Evolutionary conservation across 1,140 invertebrate genomes (phyloP).

Genomic region (Zaprionus africanus): DNA sequence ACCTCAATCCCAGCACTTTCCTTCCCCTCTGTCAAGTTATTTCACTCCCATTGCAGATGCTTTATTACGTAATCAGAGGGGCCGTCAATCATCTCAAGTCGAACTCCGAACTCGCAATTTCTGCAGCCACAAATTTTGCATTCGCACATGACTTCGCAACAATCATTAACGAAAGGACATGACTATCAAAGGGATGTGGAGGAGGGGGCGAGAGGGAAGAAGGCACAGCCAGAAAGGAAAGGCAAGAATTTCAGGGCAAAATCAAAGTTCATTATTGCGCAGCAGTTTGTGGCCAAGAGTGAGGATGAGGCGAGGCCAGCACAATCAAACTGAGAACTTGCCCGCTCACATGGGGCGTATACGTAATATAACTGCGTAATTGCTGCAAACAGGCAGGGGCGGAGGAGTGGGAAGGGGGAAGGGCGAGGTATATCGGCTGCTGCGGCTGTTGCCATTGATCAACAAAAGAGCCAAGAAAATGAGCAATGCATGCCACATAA

Average conservation of each 20-base stretch:
- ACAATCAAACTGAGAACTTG: constrained; percentile 36
- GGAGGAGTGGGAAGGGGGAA: too few relatives aligned
- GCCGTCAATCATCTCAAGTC: constrained; percentile 18
- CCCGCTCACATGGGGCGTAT: constrained; percentile 54
- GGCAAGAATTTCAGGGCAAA: constrained; percentile 20
- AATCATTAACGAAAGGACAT: constrained; percentile 24
- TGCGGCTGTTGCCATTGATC: constrained; percentile 60
- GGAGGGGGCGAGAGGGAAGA: background rate
- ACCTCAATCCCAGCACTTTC: too few relatives aligned
- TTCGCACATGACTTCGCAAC: constrained; percentile 7
- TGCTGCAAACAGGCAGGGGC: constrained; percentile 50
- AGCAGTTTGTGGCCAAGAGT: constrained; percentile 11
- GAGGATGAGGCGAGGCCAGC: constrained; percentile 34
- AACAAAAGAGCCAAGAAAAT: constrained; percentile 67
- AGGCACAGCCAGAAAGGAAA: background rate
- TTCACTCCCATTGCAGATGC: background rate
- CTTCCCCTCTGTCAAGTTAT: background rate
- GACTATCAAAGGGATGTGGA: background rate
- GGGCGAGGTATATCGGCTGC: background rate
- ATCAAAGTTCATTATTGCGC: constrained; percentile 72
- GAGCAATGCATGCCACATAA: constrained; percentile 53
- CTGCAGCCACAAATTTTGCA: background rate
- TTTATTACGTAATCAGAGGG: background rate
- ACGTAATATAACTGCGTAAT: constrained; percentile 72
- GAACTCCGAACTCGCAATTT: background rate